Evolutionary conservation across 2,797 vertebrate species (phyloP).

Genomic region (Pangasius djambal): DNA sequence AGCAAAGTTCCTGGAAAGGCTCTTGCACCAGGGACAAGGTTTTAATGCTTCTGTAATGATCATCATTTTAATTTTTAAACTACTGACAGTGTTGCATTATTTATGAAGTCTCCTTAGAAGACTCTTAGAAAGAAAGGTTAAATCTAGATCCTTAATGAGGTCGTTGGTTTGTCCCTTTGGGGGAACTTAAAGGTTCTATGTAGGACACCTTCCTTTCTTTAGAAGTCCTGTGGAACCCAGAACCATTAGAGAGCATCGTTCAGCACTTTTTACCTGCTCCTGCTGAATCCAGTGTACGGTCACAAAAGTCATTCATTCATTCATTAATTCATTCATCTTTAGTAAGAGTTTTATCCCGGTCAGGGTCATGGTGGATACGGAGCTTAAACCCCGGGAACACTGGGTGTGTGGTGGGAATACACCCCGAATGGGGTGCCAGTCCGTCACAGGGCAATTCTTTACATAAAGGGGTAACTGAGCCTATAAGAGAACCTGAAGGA

Average conservation of each 20-base stretch:
- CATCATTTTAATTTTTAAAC: background rate
- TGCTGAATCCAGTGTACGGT: background rate
- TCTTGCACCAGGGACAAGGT: background rate
- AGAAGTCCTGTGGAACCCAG: background rate
- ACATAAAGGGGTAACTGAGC: background rate
- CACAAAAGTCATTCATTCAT: background rate
- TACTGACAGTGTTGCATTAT: background rate
- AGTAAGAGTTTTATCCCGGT: background rate
- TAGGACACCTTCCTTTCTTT: slow-evolving; percentile 3
- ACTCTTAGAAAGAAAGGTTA: background rate
- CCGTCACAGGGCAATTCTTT: background rate
- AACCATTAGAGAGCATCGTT: background rate
- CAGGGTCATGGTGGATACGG: background rate
- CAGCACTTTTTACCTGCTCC: background rate
- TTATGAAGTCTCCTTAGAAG: background rate
- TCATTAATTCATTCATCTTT: background rate
- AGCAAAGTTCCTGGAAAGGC: background rate
- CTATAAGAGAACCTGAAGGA: background rate
- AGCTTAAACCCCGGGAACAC: background rate
- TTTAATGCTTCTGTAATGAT: background rate
- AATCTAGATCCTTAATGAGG: slow-evolving; percentile 20
- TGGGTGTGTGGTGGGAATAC: background rate
- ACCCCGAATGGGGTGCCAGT: background rate
- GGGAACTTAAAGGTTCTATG: background rate
- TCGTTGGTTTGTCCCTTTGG: background rate